Base-by-base conservation (phyloP, 2,888 invertebrate species). In the Calameuta pallipes region DNA sequence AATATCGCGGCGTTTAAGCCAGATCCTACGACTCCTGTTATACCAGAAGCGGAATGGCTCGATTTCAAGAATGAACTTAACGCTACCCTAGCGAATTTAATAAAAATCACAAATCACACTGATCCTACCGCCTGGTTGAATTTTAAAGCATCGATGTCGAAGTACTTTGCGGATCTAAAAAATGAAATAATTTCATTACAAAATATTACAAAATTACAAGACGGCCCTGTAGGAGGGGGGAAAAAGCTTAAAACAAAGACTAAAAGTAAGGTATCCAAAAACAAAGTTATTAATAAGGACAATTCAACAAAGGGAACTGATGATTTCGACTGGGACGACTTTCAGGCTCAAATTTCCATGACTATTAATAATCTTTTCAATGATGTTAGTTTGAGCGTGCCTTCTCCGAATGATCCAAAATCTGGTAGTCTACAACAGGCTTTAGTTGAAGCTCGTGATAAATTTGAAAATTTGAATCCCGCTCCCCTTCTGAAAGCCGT, bases 41-140 rank as follows among this genome's bases (percentile, higher is more conserved):
- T 83, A 74, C 79, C 81, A 9, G 80, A 77, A 1, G 73, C 76
- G 1, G 80, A 84, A 12, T 84, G 83, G 83, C 74, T 79, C 4
- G 69, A 74, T 1, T 84, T 84, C 69, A 83, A 82, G 73, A 79
- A 78, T 30, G 76, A 80, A 69, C 76, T 84, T 13, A 81, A 80
- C 31, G 75, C 74, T 13, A 75, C 80, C 9, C 56, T 84, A 1
- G 74, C 12, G 15, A 73, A 77, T 15, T 82, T 80, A 33, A 71
- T 81, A 1, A 78, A 78, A 33, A 23, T 71, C 4, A 41, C 80
- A 9, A 80, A 80, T 35, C 75, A 78, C n/a, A 81, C 78, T 34
- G 76, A 81, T 37, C 41, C 76, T 11, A 76, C 31, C 0, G 80
- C 81, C 70, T 84, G 82, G 83, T 75, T 73, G 2, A 69, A 79